Percentiles rank a stretch among this genome's conserved stretches.
phyloP scores from a whole-genome alignment of 2,797 vertebrate genomes.

The Spinus olivaceus region DNA sequence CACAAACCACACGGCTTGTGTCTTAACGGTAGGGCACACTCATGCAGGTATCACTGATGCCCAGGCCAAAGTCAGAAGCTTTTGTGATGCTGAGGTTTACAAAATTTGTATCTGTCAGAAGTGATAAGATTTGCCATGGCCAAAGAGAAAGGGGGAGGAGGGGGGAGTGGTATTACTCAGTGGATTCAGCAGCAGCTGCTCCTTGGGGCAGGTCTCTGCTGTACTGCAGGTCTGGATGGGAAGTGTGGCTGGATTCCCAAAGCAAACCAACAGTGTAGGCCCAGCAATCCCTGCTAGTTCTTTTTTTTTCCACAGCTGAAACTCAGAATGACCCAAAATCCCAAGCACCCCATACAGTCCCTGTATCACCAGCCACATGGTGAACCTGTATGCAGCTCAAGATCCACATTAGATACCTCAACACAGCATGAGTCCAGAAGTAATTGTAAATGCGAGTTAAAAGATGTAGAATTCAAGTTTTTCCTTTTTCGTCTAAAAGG shows the following conservation, averaged over 20 bases:
- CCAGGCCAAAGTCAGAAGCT: not conserved
- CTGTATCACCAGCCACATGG: not conserved
- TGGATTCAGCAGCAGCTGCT: not conserved
- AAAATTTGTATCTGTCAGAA: not conserved
- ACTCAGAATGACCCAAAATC: not conserved
- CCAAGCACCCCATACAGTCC: not conserved
- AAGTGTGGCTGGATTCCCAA: not conserved
- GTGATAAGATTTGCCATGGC: not conserved
- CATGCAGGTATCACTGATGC: not conserved
- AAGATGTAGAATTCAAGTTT: not conserved
- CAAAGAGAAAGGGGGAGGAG: not conserved
- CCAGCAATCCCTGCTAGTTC: not conserved
- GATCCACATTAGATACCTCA: not conserved
- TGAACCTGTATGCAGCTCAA: not conserved
- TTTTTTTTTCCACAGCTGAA: not conserved
- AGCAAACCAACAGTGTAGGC: not conserved
- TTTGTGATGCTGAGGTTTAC: not conserved
- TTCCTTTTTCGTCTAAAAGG: not conserved
- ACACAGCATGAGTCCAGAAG: not conserved
- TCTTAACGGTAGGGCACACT: not conserved
- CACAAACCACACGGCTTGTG: rapidly evolving
- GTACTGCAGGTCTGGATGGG: not conserved
- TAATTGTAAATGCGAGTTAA: not conserved
- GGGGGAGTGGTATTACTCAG: not conserved
- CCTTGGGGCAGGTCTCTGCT: not conserved